These are phyloP conservation scores for Leptonema lineaticorne DNA, from an alignment of 1,140 invertebrate species.

Conservation along the genomic window DNA sequence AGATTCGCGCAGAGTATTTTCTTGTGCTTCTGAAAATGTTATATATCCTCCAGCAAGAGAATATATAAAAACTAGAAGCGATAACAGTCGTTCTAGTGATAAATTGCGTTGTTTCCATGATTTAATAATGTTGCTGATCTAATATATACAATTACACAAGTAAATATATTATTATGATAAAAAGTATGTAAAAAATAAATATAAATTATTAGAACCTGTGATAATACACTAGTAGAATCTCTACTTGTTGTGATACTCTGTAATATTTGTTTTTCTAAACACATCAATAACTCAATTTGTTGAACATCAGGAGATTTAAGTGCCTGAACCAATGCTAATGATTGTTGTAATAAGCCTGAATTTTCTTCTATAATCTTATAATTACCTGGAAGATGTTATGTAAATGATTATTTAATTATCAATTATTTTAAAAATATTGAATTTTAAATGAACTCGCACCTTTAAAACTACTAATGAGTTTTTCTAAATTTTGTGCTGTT, in stretches of 20 bases:
- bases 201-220: conserved; percentile 52
- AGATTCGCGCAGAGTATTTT: conserved; percentile 56
- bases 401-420: conserved; percentile 12
- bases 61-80: conserved; percentile 63
- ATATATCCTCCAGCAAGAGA: conserved; percentile 62
- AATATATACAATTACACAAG: conserved; percentile 41
- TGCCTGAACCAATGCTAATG: conserved; percentile 60
- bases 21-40: conserved; percentile 56
- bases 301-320: conserved; percentile 58
- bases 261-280: conserved; percentile 59
- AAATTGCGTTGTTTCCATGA: conserved; percentile 57
- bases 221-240: conserved; percentile 61
- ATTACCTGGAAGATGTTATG: conserved; percentile 45
- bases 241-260: conserved; percentile 61
- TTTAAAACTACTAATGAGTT: conserved; percentile 53
- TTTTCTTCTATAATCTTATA: conserved; percentile 50
- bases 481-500: conserved; percentile 61
- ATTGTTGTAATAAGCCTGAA: conserved; percentile 54
- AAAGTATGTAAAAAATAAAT: background rate
- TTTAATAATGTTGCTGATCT: conserved; percentile 62
- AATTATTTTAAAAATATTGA: conserved; percentile 21
- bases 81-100: conserved; percentile 61
- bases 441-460: conserved; percentile 41
- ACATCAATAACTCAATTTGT: conserved; percentile 58
- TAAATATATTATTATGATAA: background rate